These are phyloP conservation scores for Isotomurus palustris DNA, from an alignment of 2,888 invertebrate genomes.

Conservation along the genomic window DNA sequence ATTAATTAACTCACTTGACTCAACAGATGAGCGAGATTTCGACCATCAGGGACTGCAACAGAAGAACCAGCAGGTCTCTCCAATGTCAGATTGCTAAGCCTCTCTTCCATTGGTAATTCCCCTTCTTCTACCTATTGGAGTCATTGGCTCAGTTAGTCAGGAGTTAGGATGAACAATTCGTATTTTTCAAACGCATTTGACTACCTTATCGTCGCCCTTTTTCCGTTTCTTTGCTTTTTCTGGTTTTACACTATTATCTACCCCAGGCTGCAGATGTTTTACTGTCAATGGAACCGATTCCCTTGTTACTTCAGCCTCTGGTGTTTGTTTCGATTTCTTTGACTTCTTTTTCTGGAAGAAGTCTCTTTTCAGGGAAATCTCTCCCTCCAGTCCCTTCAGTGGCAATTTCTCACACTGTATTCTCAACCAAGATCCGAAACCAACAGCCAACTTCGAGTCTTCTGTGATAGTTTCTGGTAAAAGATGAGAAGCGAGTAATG, in stretches of 20 bases:
- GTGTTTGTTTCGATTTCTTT: not conserved
- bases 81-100: conserved; percentile 73
- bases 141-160: conserved; percentile 48
- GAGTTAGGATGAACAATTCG: too few species aligned
- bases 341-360: conserved; percentile 41
- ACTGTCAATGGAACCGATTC: conserved; percentile 54
- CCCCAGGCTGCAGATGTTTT: conserved; percentile 54
- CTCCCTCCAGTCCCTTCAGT: conserved; percentile 50
- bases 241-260: conserved; percentile 35
- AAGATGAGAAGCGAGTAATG: conserved; percentile 51
- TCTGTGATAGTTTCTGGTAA: conserved; percentile 51
- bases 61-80: conserved; percentile 54
- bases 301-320: not conserved
- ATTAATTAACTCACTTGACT: conserved; percentile 55
- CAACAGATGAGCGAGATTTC: conserved; percentile 74
- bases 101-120: conserved; percentile 73
- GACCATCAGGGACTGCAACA: conserved; percentile 58
- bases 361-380: conserved; percentile 54
- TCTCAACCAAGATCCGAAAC: conserved; percentile 58
- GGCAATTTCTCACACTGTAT: conserved; percentile 60
- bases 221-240: conserved; percentile 49
- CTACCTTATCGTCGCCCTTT: conserved; percentile 47
- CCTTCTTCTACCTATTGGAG: conserved; percentile 28
- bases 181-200: conserved; percentile 7
- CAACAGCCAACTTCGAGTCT: conserved; percentile 51